These are phyloP conservation scores for Canis aureus DNA, from an alignment of 2,113 vertebrate genomes.

Conservation along the genomic window DNA sequence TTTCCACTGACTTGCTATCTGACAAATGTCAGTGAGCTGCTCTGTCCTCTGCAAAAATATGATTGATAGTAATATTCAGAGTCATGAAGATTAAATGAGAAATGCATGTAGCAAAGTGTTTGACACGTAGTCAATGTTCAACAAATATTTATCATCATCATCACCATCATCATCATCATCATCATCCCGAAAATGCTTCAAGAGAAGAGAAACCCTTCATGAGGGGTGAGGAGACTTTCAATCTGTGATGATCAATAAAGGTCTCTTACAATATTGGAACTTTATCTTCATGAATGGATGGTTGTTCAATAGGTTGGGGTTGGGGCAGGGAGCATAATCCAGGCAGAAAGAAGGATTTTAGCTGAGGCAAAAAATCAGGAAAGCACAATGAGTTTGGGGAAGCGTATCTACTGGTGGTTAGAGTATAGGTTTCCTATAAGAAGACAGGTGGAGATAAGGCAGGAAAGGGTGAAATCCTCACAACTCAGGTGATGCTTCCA, in stretches of 20 bases:
- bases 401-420: background rate
- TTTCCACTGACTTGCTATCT: background rate
- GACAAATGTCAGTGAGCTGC: background rate
- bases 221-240: background rate
- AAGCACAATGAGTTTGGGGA: background rate
- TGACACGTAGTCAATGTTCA: background rate
- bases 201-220: background rate
- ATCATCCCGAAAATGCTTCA: background rate
- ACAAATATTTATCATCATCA: background rate
- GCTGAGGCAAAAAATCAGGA: background rate
- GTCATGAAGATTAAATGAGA: constrained; percentile 33
- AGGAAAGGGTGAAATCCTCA: background rate
- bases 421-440: background rate
- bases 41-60: background rate
- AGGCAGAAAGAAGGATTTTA: background rate
- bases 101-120: background rate
- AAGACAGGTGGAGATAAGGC: background rate
- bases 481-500: background rate
- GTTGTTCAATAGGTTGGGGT: background rate
- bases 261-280: background rate
- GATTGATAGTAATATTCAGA: background rate
- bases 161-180: background rate
- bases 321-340: background rate
- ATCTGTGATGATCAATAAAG: background rate
- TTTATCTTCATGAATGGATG: background rate